Conservation (phyloP, 2,888 invertebrate genomes). For the Nyleta sp. region DNA sequence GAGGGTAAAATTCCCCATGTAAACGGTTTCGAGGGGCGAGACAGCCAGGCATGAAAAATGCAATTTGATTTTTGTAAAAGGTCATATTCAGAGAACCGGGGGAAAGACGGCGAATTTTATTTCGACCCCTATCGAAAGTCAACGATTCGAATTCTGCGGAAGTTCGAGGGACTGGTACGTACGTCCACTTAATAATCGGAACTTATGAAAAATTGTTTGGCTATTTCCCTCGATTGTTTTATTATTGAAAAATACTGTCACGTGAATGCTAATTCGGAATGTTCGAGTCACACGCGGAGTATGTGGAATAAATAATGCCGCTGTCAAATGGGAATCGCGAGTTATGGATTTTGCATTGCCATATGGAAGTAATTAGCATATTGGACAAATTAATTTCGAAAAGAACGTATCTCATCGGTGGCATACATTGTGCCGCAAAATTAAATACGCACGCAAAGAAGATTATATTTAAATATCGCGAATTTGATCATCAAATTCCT, state of each 20-base stretch:
- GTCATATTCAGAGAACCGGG: slow-evolving; percentile 41
- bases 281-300: not conserved
- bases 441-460: slow-evolving; percentile 2
- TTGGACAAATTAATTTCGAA: not conserved
- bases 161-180: slow-evolving; percentile 35
- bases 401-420: no score
- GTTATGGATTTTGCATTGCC: no score
- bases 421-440: no score
- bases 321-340: no score
- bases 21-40: slow-evolving; percentile 55
- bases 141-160: slow-evolving; percentile 50
- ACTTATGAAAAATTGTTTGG: slow-evolving; percentile 50
- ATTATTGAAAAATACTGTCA: slow-evolving; percentile 30
- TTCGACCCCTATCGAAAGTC: slow-evolving; percentile 57
- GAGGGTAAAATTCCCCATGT: slow-evolving; percentile 58
- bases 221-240: slow-evolving; percentile 39
- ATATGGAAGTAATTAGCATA: not conserved
- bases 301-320: not conserved
- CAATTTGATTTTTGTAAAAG: slow-evolving; percentile 63
- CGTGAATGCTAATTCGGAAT: not conserved
- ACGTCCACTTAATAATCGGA: slow-evolving; percentile 48
- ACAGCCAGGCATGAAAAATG: slow-evolving; percentile 59
- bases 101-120: slow-evolving; percentile 54
- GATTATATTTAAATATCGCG: not conserved
- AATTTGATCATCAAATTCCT: no score